phyloP scores from a whole-genome alignment of 2,113 vertebrate species.

The Etia nguti region DNA sequence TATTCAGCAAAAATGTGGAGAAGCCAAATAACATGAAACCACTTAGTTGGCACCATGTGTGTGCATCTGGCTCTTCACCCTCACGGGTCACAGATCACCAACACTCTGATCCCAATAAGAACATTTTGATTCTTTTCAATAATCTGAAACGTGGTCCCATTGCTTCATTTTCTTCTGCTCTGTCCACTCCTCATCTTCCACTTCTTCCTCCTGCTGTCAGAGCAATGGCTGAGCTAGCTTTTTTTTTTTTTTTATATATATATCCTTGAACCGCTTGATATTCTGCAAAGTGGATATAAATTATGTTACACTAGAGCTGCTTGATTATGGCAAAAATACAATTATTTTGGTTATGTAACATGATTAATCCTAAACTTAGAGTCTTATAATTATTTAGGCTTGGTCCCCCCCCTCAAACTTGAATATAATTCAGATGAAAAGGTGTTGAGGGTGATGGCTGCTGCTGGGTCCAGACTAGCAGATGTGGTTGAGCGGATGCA shows the following conservation, averaged over 20 bases:
- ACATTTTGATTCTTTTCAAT: not conserved
- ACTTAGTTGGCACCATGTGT: not conserved
- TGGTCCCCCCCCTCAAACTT: accelerated
- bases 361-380: not conserved
- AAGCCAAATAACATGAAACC: not conserved
- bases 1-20: not conserved
- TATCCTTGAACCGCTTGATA: not conserved
- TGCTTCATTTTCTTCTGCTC: not conserved
- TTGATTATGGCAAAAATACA: accelerated
- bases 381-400: not conserved
- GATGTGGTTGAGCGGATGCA: not conserved
- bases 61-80: not conserved
- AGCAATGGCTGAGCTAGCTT: not conserved
- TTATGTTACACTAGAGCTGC: not conserved
- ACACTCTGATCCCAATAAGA: not conserved
- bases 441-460: not conserved
- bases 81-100: not conserved
- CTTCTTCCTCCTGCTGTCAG: not conserved
- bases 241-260: too few relatives aligned
- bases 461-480: not conserved
- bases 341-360: not conserved
- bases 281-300: not conserved
- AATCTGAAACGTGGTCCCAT: not conserved
- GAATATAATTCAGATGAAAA: not conserved
- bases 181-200: not conserved